Evolutionary conservation across 2,113 vertebrate genomes (phyloP), one percentile per base, ranked within the genome.

Genomic region (Eira barbara): DNA sequence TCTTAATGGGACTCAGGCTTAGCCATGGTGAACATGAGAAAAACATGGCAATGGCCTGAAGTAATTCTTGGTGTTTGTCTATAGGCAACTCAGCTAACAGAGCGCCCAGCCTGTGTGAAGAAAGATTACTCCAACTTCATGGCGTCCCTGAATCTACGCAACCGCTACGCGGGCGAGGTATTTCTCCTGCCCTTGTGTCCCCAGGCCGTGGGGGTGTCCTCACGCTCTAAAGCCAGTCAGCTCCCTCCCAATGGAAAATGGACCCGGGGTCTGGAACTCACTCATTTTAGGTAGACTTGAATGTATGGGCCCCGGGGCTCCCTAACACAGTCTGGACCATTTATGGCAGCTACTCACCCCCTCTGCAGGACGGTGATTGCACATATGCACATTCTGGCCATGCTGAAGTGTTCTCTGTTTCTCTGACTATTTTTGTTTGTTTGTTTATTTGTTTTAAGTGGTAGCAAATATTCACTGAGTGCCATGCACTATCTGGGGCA

Each of bases 51-150:
- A 25, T 4, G 4, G n/a, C 89, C 63, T 93, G 36, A 65, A 95
- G 21, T 92, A 86, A 82, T 36, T 61, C 4, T 71, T 6, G 2
- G 14, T 36, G 15, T 57, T 84, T 97, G 52, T 71, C 96, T 93
- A 49, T 34, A 99, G 99, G 98, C 98, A 80, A 99, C 99, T 21
- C 99, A 99, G 98, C 99, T 99, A 82, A 99, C 99, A 0, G 99
- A 99, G 97, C 99, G 99, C 93, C 99, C 99, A 4, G 98, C 99
- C 27, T 99, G 99, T 86, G 99, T 99, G 96, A 99, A 99, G 98
- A 99, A 99, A 97, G 99, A 99, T 97, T 99, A 99, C 97, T 99
- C 99, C 98, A 99, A 99, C 98, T 99, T 99, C 98, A 99, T 99
- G 99, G 99, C 99, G 0, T 99, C 99, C 13, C 99, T 99, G n/a